phyloP scores from a whole-genome alignment of 2,888 invertebrate species.

The Acrobeloides nanus region DNA sequence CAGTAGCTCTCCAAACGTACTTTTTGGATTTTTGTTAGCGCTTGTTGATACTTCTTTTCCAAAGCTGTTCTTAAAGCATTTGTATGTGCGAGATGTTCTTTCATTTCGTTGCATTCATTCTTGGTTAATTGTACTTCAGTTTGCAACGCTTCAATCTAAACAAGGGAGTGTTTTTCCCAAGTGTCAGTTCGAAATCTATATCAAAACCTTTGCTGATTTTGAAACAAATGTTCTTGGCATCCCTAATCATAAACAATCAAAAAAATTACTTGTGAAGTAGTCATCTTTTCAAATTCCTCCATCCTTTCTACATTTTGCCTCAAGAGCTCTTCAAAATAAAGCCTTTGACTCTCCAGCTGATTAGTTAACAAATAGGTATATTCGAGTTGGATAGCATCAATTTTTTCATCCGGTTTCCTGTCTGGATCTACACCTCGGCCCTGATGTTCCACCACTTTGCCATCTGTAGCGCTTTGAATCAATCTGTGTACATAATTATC shows the following conservation, averaged over 20 bases:
- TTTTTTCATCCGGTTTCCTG: slow-evolving; percentile 66
- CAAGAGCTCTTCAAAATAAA: slow-evolving; percentile 33
- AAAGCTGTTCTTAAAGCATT: slow-evolving; percentile 51
- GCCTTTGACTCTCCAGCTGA: slow-evolving; percentile 63
- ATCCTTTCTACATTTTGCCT: slow-evolving; percentile 20
- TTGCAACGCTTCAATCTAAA: slow-evolving; percentile 58
- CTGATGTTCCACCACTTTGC: slow-evolving; percentile 71
- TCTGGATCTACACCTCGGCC: slow-evolving; percentile 14
- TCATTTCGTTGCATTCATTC: slow-evolving; percentile 56
- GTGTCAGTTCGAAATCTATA: no score
- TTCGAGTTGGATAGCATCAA: slow-evolving; percentile 88
- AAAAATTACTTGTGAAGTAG: no score
- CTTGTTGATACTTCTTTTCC: slow-evolving; percentile 64
- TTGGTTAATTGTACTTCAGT: slow-evolving; percentile 60
- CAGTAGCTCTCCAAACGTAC: no score
- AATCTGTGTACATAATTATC: slow-evolving; percentile 91
- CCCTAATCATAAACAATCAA: no score
- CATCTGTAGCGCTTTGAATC: slow-evolving; percentile 90
- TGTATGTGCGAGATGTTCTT: slow-evolving; percentile 23
- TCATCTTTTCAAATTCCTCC: slow-evolving; percentile 3
- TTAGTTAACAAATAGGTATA: slow-evolving; percentile 90
- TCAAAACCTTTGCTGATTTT: no score
- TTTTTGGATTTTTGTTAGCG: slow-evolving; percentile 69
- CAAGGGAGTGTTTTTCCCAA: no score
- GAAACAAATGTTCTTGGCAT: no score